A percentile compares a stretch with the other conserved stretches of the same genome.
Conservation (phyloP, 30 jellyfish, hydroid and myxozoan species). For the Hydractinia echinata region DNA sequence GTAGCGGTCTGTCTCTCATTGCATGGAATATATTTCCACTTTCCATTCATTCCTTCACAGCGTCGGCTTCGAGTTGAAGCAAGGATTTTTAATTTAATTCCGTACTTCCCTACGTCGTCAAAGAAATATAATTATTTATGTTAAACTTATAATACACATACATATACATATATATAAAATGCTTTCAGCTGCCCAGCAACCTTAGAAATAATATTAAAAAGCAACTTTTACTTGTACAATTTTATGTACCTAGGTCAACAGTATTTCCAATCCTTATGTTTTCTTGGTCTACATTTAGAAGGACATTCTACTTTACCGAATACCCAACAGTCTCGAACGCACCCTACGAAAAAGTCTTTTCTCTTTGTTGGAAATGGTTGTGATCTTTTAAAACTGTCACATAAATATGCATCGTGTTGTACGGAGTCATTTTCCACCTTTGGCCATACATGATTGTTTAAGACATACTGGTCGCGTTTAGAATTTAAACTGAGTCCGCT, state of each 20-base stretch:
- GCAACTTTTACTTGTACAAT: no score
- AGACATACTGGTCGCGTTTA: not conserved
- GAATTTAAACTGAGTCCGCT: not conserved
- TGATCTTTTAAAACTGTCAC: not conserved
- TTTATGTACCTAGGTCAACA: not conserved
- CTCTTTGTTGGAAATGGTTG: constrained; percentile 17
- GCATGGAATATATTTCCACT: not conserved
- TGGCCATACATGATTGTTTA: not conserved
- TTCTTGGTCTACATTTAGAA: constrained; percentile 11
- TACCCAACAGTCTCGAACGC: constrained; percentile 12
- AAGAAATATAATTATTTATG: no score
- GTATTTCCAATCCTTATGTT: constrained; percentile 15
- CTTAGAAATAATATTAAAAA: no score
- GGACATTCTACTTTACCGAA: constrained; percentile 3
- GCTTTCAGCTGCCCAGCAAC: no score
- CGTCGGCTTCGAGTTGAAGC: constrained; percentile 18
- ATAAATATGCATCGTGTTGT: constrained; percentile 19
- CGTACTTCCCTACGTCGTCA: no score
- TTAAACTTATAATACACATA: no score
- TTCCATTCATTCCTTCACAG: constrained; percentile 8
- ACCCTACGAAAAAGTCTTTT: constrained; percentile 17
- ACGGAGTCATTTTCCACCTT: not conserved
- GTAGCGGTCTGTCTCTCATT: constrained; percentile 16
- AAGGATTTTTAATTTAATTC: not conserved
- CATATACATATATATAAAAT: no score